phyloP scores from a whole-genome alignment of 2,888 invertebrate genomes.

The Pollenia amentaria region DNA sequence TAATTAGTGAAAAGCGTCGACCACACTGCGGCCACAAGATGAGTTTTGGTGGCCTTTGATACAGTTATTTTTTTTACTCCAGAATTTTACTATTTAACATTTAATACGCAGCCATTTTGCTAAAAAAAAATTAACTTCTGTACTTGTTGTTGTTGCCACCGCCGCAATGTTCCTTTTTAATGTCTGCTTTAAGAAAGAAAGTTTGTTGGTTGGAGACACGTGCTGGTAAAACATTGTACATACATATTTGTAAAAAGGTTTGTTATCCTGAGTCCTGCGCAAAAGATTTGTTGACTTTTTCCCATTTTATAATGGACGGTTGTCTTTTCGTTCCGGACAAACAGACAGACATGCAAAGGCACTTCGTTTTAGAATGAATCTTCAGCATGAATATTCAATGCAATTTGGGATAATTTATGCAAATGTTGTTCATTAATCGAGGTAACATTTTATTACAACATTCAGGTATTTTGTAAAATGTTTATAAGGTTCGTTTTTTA shows the following conservation, averaged over 20 bases:
- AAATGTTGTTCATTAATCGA: slow-evolving; percentile 84
- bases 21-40: slow-evolving; percentile 83
- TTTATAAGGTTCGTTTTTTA: slow-evolving; percentile 17
- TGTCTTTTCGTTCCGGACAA: neutral
- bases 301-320: slow-evolving; percentile 21
- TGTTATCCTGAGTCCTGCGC: slow-evolving; percentile 67
- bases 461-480: slow-evolving; percentile 69
- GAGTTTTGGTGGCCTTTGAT: slow-evolving; percentile 65
- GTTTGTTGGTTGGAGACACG: slow-evolving; percentile 33
- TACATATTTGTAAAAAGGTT: neutral
- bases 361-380: slow-evolving; percentile 52
- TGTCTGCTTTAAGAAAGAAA: slow-evolving; percentile 41
- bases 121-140: slow-evolving; percentile 55
- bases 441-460: slow-evolving; percentile 77
- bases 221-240: neutral
- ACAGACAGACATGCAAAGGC: slow-evolving; percentile 30
- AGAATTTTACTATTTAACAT: slow-evolving; percentile 63
- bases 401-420: slow-evolving; percentile 84
- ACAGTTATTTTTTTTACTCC: neutral
- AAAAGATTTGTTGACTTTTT: slow-evolving; percentile 65
- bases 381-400: slow-evolving; percentile 84
- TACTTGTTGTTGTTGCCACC: slow-evolving; percentile 12
- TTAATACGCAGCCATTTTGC: slow-evolving; percentile 71
- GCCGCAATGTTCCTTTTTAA: slow-evolving; percentile 4
- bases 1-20: slow-evolving; percentile 79